Conservation (phyloP, 2,888 invertebrate species). For the Tetranychus truncatus region DNA sequence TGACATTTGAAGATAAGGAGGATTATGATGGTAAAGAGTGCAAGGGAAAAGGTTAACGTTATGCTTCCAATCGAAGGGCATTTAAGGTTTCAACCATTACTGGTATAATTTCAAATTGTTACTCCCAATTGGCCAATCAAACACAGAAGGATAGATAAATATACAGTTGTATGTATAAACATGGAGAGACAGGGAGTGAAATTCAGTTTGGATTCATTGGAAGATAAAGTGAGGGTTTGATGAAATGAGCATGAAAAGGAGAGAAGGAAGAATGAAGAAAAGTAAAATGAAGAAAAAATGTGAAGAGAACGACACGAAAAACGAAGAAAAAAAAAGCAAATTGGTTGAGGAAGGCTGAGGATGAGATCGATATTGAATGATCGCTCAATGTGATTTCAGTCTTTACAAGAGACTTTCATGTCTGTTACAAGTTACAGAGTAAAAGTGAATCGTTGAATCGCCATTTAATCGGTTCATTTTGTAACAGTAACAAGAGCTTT, state of each 20-base stretch:
- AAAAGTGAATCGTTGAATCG: too few relatives aligned
- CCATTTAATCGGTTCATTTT: too few relatives aligned
- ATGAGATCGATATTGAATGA: background rate
- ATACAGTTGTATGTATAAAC: background rate
- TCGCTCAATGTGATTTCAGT: too few relatives aligned
- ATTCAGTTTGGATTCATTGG: background rate
- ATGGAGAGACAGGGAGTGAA: background rate
- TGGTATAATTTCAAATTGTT: background rate
- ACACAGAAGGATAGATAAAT: background rate
- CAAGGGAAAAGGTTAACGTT: background rate
- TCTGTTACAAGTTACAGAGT: too few relatives aligned
- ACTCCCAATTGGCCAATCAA: background rate
- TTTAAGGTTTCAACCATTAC: background rate
- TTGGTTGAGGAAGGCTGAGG: background rate
- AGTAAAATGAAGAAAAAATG: background rate
- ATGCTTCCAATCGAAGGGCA: background rate
- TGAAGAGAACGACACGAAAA: background rate
- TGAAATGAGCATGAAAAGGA: background rate
- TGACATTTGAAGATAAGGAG: background rate
- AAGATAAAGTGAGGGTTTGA: background rate
- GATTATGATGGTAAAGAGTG: background rate
- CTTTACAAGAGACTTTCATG: too few relatives aligned
- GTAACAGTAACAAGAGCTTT: too few relatives aligned
- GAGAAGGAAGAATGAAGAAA: background rate
- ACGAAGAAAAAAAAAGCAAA: too few relatives aligned